Evolutionary conservation across 2,113 vertebrate species (phyloP).

Genomic region (Sus scrofa): DNA sequence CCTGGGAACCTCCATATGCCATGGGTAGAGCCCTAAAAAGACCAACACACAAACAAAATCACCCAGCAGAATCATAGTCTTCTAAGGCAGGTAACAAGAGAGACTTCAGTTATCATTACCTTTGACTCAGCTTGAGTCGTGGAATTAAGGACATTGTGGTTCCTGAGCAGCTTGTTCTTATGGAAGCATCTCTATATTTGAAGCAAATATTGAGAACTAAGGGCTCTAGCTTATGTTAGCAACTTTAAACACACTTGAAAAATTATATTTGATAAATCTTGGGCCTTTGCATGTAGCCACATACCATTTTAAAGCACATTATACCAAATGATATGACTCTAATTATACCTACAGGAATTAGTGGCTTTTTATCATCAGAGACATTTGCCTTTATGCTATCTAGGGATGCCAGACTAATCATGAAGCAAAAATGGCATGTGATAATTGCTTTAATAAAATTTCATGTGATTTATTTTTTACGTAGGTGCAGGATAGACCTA

Average conservation of each 20-base stretch:
- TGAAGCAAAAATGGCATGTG: slow-evolving; percentile 67
- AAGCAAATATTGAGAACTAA: neutral
- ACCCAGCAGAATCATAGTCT: neutral
- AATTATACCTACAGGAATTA: neutral
- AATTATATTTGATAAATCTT: neutral
- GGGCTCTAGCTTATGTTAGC: neutral
- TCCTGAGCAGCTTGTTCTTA: neutral
- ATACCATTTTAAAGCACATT: neutral
- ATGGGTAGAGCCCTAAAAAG: too few species aligned
- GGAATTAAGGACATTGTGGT: neutral
- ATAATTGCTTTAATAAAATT: slow-evolving; percentile 83
- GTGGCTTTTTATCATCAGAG: slow-evolving; percentile 15
- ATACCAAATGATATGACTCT: neutral
- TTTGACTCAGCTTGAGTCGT: neutral
- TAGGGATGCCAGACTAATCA: slow-evolving; percentile 49
- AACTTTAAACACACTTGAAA: neutral
- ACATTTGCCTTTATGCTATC: slow-evolving; percentile 53
- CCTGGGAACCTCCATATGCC: too few species aligned
- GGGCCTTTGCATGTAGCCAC: neutral
- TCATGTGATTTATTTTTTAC: slow-evolving; percentile 35
- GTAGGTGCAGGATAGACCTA: slow-evolving; percentile 51
- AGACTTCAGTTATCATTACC: neutral
- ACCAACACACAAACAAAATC: too few species aligned
- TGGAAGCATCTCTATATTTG: neutral
- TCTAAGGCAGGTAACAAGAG: neutral